Evolutionary conservation across 2,888 invertebrate genomes (phyloP).

Genomic region (Lycaena phlaeas): DNA sequence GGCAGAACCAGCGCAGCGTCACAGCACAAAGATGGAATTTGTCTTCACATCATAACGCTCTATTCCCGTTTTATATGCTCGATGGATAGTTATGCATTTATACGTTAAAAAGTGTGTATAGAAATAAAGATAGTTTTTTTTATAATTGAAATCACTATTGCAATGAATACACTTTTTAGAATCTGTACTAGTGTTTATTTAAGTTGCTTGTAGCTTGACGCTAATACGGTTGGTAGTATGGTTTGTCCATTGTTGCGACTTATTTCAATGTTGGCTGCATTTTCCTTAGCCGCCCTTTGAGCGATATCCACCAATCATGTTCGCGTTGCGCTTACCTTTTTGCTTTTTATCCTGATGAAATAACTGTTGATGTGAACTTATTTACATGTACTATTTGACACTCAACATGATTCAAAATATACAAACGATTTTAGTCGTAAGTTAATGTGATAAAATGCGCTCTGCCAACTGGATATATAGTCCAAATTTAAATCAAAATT

Average conservation of each 20-base stretch:
- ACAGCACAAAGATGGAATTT: too few species aligned
- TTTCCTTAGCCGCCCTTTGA: background rate
- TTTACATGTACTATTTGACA: background rate
- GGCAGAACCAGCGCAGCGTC: too few species aligned
- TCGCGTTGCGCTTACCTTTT: constrained; percentile 14
- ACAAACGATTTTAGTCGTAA: too few species aligned
- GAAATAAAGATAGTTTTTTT: background rate
- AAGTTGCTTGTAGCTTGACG: background rate
- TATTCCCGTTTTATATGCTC: background rate
- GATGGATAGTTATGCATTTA: background rate
- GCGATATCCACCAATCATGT: constrained; percentile 5
- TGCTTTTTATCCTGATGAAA: constrained; percentile 34
- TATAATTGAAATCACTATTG: background rate
- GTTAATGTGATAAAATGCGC: too few species aligned
- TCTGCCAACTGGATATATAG: constrained; percentile 1
- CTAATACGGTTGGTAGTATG: background rate
- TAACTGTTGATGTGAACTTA: constrained; percentile 8
- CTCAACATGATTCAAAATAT: background rate
- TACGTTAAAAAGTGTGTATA: background rate
- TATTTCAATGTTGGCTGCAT: background rate
- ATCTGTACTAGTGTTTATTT: background rate
- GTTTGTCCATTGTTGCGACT: background rate
- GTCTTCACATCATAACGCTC: too few species aligned
- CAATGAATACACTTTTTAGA: background rate
- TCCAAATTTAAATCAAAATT: constrained; percentile 13